These are phyloP conservation scores for Scolopax bukidnonensis DNA, from an alignment of 2,797 vertebrate species.

Conservation along the genomic window DNA sequence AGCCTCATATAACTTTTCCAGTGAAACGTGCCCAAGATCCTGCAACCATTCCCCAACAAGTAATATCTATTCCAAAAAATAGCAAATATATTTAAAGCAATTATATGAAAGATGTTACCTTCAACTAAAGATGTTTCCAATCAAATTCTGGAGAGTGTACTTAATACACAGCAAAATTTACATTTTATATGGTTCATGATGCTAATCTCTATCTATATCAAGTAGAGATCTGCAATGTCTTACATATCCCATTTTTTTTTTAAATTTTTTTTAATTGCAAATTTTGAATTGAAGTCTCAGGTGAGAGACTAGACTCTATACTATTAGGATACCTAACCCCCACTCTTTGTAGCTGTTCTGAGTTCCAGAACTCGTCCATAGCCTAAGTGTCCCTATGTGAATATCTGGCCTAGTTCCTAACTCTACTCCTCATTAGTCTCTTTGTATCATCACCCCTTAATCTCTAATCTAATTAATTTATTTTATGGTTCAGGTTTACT, in stretches of 20 bases:
- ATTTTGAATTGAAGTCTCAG: background rate
- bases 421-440: constrained; percentile 37
- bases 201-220: background rate
- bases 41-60: no score
- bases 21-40: no score
- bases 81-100: background rate
- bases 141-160: background rate
- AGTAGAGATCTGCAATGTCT: background rate
- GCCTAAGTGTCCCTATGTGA: constrained; percentile 23
- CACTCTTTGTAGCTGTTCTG: background rate
- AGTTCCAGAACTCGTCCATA: constrained; percentile 14
- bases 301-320: background rate
- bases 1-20: no score
- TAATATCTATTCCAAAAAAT: background rate
- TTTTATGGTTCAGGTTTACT: constrained; percentile 5
- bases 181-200: background rate
- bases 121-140: background rate
- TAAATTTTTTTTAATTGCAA: background rate
- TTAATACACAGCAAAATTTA: background rate
- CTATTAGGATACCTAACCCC: background rate
- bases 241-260: background rate
- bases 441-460: constrained; percentile 31
- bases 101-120: background rate
- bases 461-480: constrained; percentile 70
- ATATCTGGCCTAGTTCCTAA: constrained; percentile 68